Evolutionary conservation across 2,113 vertebrate species (phyloP).

Genomic region (Stigmatopora argus): DNA sequence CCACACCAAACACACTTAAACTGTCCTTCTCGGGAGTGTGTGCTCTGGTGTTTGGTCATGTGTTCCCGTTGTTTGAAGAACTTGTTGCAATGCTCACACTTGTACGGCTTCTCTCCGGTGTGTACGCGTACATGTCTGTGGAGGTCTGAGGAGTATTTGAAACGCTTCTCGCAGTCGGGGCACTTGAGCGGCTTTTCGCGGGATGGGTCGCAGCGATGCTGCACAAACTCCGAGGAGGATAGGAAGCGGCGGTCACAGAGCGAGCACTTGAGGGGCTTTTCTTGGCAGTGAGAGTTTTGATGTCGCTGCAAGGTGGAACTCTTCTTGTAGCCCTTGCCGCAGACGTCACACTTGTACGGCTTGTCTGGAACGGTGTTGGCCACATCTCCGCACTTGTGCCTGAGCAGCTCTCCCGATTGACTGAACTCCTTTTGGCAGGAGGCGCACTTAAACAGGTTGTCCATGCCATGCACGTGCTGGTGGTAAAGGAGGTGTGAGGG

Average conservation of each 20-base stretch:
- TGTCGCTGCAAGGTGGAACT: slow-evolving; percentile 92
- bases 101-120: slow-evolving; percentile 94
- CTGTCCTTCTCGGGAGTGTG: slow-evolving; percentile 91
- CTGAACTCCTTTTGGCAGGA: slow-evolving; percentile 96
- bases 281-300: slow-evolving; percentile 87
- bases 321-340: slow-evolving; percentile 93
- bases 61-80: slow-evolving; percentile 97
- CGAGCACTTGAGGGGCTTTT: slow-evolving; percentile 93
- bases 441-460: slow-evolving; percentile 95
- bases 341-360: slow-evolving; percentile 93
- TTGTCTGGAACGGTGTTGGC: slow-evolving; percentile 75
- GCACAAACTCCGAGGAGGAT: slow-evolving; percentile 91
- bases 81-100: slow-evolving; percentile 91
- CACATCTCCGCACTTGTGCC: slow-evolving; percentile 89
- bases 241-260: slow-evolving; percentile 94
- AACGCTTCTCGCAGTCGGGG: slow-evolving; percentile 92
- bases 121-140: slow-evolving; percentile 91
- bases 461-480: slow-evolving; percentile 93
- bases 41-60: slow-evolving; percentile 90
- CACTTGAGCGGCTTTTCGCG: slow-evolving; percentile 94
- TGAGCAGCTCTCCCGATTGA: slow-evolving; percentile 88
- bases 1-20: slow-evolving; percentile 98
- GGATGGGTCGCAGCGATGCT: slow-evolving; percentile 91
- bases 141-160: slow-evolving; percentile 95
- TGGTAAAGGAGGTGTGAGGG: slow-evolving; percentile 92